These are phyloP conservation scores for Percopsis omiscomaycus DNA, from an alignment of 2,797 vertebrate genomes.

Conservation along the genomic window DNA sequence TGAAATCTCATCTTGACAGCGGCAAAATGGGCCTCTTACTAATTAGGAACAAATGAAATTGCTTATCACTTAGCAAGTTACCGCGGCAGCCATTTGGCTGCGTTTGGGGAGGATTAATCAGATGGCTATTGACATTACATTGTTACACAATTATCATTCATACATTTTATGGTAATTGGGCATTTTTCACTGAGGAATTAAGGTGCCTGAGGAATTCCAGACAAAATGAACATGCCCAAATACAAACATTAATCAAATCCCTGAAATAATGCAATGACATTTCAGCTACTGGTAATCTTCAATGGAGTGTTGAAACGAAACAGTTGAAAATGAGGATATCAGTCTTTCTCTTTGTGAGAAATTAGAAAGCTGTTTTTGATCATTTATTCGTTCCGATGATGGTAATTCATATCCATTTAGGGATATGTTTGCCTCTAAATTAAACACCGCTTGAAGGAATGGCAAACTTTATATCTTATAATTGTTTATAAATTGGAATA, in stretches of 20 bases:
- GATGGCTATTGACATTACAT: conserved; percentile 79
- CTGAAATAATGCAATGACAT: conserved; percentile 60
- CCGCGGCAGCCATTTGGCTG: conserved; percentile 71
- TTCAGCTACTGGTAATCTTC: conserved; percentile 57
- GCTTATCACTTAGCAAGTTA: conserved; percentile 78
- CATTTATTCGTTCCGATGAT: conserved; percentile 40
- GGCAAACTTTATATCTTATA: conserved; percentile 16
- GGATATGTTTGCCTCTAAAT: conserved; percentile 30
- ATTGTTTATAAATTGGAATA: conserved; percentile 27
- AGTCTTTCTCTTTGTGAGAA: conserved; percentile 32
- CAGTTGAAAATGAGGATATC: conserved; percentile 40
- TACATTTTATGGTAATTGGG: conserved; percentile 79
- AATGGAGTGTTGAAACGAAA: conserved; percentile 49
- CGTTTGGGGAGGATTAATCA: conserved; percentile 78
- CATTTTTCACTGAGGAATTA: conserved; percentile 75
- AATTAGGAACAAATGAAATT: conserved; percentile 82
- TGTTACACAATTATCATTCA: conserved; percentile 81
- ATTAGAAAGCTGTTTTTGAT: conserved; percentile 40
- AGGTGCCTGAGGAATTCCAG: conserved; percentile 67
- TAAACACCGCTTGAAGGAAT: conserved; percentile 32
- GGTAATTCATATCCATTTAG: conserved; percentile 32
- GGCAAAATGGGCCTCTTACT: conserved; percentile 73
- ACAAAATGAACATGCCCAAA: conserved; percentile 70
- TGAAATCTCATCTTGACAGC: conserved; percentile 72
- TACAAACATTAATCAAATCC: conserved; percentile 78